Evolutionary conservation across 2,888 invertebrate species (phyloP).

Genomic region (Nomada flava): DNA sequence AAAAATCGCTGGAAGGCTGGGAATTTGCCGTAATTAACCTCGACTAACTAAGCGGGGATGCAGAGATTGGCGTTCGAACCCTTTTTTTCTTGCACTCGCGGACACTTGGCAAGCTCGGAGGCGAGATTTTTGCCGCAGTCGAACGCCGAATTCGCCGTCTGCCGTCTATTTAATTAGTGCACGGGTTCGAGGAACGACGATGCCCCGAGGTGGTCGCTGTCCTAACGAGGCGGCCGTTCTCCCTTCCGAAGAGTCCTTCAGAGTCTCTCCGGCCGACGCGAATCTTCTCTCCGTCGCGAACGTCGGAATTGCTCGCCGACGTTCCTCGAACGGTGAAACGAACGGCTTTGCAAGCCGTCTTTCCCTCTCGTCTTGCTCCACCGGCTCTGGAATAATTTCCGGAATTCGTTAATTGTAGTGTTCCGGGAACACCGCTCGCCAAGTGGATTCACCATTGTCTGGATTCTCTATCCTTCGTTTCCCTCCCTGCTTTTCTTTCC

Average conservation of each 20-base stretch:
- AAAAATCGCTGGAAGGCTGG: not conserved
- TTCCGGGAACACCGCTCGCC: slow-evolving; percentile 2
- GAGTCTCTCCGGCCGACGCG: slow-evolving; percentile 8
- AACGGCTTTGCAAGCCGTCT: not conserved
- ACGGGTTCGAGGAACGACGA: slow-evolving; percentile 53
- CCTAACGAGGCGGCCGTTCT: slow-evolving; percentile 56
- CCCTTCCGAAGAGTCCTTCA: slow-evolving; percentile 40
- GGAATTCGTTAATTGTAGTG: slow-evolving; percentile 41
- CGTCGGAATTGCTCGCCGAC: not conserved
- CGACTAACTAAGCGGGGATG: slow-evolving; percentile 1
- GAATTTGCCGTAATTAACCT: slow-evolving; percentile 26
- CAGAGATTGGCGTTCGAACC: slow-evolving; percentile 5
- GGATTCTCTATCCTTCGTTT: not conserved
- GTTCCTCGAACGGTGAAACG: not conserved
- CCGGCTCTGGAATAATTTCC: slow-evolving; percentile 27
- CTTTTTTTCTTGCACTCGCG: not conserved
- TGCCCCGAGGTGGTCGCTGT: slow-evolving; percentile 46
- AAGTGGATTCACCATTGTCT: slow-evolving; percentile 26
- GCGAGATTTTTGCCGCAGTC: slow-evolving; percentile 43
- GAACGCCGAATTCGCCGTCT: slow-evolving; percentile 46
- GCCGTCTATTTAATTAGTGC: slow-evolving; percentile 63
- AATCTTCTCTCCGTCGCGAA: slow-evolving; percentile 12
- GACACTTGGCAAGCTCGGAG: slow-evolving; percentile 14
- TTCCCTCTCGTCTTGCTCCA: not conserved
- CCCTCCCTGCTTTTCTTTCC: not conserved